Evolutionary conservation across 2,113 vertebrate genomes (phyloP).

Genomic region (Phyllostomus hastatus): DNA sequence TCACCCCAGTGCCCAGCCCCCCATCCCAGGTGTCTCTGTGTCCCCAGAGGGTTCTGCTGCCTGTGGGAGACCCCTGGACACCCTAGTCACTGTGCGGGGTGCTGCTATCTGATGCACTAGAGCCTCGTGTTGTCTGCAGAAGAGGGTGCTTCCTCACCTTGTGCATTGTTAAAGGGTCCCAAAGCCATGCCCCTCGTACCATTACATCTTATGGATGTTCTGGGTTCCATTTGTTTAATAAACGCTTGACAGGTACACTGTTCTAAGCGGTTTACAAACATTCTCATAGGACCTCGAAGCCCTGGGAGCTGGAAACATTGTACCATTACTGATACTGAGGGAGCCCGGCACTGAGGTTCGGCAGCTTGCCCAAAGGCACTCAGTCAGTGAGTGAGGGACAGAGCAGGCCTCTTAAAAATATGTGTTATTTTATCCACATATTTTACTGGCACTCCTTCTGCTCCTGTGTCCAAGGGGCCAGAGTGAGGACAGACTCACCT

Average conservation of each 20-base stretch:
- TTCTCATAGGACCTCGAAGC: not conserved
- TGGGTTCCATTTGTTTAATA: not conserved
- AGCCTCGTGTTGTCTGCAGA: rapidly evolving
- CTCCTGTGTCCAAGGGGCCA: not conserved
- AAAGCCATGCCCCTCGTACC: no score
- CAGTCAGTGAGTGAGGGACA: not conserved
- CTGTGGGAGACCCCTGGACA: not conserved
- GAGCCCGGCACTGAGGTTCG: not conserved
- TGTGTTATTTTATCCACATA: not conserved
- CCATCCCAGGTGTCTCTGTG: not conserved
- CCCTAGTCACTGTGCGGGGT: no score
- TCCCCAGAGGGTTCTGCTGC: not conserved
- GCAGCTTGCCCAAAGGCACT: not conserved
- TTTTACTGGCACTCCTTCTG: not conserved
- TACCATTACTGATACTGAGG: not conserved
- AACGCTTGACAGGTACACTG: not conserved
- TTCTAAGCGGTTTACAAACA: not conserved
- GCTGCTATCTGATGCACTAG: no score
- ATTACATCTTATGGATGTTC: no score
- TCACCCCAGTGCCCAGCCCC: not conserved
- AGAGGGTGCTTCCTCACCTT: not conserved
- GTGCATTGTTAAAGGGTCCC: not conserved
- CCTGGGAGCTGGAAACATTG: not conserved
- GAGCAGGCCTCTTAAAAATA: not conserved
- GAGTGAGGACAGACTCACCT: not conserved